Evolutionary conservation across 2,113 vertebrate species (phyloP).

Genomic region (Malurus cyaneus): DNA sequence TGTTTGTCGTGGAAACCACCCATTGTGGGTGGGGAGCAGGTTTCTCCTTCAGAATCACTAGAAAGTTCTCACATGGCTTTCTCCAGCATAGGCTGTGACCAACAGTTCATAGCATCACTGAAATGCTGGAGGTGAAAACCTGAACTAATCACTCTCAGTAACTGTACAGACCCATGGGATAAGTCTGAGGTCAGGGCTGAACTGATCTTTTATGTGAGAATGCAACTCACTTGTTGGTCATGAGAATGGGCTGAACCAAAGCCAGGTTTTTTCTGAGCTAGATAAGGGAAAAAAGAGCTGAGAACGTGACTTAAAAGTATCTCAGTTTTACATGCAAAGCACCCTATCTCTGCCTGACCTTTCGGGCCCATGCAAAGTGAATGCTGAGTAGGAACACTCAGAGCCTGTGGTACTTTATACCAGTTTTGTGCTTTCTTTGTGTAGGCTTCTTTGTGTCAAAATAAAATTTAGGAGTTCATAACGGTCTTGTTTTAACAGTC

Average conservation of each 20-base stretch:
- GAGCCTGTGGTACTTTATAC: background rate
- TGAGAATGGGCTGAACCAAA: slow-evolving; percentile 30
- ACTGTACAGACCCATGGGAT: background rate
- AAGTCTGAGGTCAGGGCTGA: slow-evolving; percentile 28
- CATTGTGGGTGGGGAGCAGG: background rate
- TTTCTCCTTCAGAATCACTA: background rate
- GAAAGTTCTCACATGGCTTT: slow-evolving; percentile 2
- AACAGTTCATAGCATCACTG: background rate
- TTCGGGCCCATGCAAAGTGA: background rate
- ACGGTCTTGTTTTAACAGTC: background rate
- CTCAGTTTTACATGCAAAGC: background rate
- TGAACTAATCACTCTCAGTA: slow-evolving; percentile 44
- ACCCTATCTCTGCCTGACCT: background rate
- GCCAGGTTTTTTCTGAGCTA: background rate
- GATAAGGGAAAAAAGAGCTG: background rate
- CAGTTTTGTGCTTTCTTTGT: background rate
- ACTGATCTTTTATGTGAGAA: slow-evolving; percentile 36
- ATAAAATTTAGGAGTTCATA: background rate
- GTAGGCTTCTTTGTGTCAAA: background rate
- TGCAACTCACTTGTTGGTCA: slow-evolving; percentile 8
- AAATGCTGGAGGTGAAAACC: slow-evolving; percentile 26
- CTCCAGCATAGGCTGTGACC: background rate
- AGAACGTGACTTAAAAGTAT: background rate
- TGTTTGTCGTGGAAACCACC: background rate
- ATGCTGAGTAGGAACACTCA: background rate